Conservation (phyloP, 2,888 invertebrate species). For the Folsomia manolachei region DNA sequence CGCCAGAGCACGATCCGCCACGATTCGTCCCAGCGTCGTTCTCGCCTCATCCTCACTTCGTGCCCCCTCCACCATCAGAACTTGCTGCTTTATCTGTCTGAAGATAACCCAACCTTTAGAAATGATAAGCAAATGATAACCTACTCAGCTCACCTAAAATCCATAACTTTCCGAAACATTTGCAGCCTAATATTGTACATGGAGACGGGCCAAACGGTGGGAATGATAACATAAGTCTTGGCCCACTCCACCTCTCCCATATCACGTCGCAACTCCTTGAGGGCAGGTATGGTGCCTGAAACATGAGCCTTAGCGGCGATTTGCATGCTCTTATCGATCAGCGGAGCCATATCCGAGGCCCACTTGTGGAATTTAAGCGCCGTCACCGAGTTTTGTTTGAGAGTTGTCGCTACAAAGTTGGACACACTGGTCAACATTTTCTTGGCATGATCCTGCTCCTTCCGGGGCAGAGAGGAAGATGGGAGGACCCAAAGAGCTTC, state of each 20-base stretch:
- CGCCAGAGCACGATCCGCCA: slow-evolving; percentile 28
- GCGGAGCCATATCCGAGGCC: slow-evolving; percentile 15
- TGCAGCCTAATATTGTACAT: slow-evolving; percentile 26
- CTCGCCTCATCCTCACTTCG: slow-evolving; percentile 19
- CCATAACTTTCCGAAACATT: slow-evolving; percentile 30
- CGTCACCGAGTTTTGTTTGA: background rate
- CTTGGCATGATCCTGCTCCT: slow-evolving; percentile 1
- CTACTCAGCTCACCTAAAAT: slow-evolving; percentile 11
- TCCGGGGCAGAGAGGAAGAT: background rate
- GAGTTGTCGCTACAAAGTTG: background rate
- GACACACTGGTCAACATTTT: background rate
- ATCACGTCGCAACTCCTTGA: slow-evolving; percentile 16
- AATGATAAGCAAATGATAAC: background rate
- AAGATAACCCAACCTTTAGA: background rate
- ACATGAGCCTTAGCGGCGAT: slow-evolving; percentile 23
- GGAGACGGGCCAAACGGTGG: slow-evolving; percentile 36
- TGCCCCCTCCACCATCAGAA: slow-evolving; percentile 29
- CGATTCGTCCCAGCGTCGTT: slow-evolving; percentile 30
- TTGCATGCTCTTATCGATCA: slow-evolving; percentile 22
- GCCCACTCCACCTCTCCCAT: slow-evolving; percentile 28
- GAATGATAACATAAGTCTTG: slow-evolving; percentile 24
- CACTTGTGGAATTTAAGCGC: background rate
- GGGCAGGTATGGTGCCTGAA: slow-evolving; percentile 19
- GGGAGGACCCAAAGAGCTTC: background rate
- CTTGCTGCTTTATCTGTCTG: slow-evolving; percentile 10